Percentiles rank a stretch among this genome's conserved stretches.
Evolutionary conservation across 1,140 invertebrate species (phyloP).

Genomic region (Colletes latitarsis): DNA sequence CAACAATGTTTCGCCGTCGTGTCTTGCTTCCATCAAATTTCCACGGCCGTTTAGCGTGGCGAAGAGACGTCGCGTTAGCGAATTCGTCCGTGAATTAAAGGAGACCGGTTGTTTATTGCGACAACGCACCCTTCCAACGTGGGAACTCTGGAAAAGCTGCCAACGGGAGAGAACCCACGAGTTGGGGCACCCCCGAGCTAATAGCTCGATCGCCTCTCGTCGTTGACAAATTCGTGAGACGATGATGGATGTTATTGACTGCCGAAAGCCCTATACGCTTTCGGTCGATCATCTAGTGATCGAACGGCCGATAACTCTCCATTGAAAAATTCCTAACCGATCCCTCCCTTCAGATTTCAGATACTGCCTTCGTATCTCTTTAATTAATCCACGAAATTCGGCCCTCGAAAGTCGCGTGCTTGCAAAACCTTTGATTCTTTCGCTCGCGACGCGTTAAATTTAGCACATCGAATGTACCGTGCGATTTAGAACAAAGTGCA

Average conservation of each 20-base stretch:
- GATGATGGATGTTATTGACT: slow-evolving; percentile 77
- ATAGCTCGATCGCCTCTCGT: slow-evolving; percentile 73
- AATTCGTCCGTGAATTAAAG: slow-evolving; percentile 60
- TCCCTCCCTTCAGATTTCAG: slow-evolving; percentile 24
- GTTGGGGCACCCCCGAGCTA: slow-evolving; percentile 68
- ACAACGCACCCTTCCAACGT: slow-evolving; percentile 69
- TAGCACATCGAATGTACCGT: too few species aligned
- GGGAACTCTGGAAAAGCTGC: slow-evolving; percentile 70
- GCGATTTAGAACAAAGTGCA: too few species aligned
- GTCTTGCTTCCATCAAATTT: neutral
- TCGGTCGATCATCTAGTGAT: slow-evolving; percentile 58
- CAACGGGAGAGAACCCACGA: slow-evolving; percentile 61
- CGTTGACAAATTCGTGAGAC: slow-evolving; percentile 77
- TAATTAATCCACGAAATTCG: neutral
- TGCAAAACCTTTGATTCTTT: too few species aligned
- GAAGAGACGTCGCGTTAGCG: slow-evolving; percentile 23
- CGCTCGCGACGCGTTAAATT: too few species aligned
- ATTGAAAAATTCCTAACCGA: slow-evolving; percentile 69
- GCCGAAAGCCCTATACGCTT: slow-evolving; percentile 15
- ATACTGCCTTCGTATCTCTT: neutral
- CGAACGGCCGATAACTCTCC: slow-evolving; percentile 66
- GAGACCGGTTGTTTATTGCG: slow-evolving; percentile 59
- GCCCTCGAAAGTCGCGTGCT: neutral
- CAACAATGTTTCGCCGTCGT: neutral
- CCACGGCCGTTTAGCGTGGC: neutral